Base-by-base conservation (phyloP, 2,888 invertebrate species). In the Platycnemis pennipes region DNA sequence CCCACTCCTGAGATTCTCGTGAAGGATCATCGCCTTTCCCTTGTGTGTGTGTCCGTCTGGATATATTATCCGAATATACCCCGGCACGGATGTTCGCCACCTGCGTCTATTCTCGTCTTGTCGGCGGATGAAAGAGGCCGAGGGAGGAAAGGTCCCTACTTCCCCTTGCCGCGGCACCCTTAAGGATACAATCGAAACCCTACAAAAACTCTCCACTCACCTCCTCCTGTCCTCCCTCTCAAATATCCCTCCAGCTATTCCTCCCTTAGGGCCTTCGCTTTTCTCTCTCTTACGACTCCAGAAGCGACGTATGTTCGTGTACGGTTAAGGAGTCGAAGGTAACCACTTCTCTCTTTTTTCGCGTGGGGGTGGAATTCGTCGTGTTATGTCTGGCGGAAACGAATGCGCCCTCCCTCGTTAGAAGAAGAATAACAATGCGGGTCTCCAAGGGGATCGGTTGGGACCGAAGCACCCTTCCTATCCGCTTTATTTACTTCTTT, bases 41-140 rank as follows among this genome's bases (percentile, higher is more conserved):
- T 1, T 37, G 26, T 26, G 37, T 37, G 77, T 37, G 31, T 19
- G 4, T 19, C 11, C 13, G 77, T 77, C 31, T 63, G 26, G 22
- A 63, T 26, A 63, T 63, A 26, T 31, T 77, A 37, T 77, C 31
- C 37, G 37, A 16, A 77, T 77, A 31, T 13, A 37, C 0, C 91
- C 44, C 91, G 31, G 2, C 63, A 89, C 46, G 89, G 89, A 89
- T 89, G 37, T 89, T 56, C 89, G 89, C 89, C 89, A 89, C 91
- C 91, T 91, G 91, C 63, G 91, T 91, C 91, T 69, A 44, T 91
- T 89, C 89, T 37, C 31, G 89, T 89, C 89, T 37, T 31, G 31
- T 56, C 11, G 63, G 91, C 44, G 53, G 91, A 63, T 44, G 89
- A 26, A 42, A 42, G 89, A 31, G 19, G 63, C n/a, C 63, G 63